A percentile compares a stretch with the other conserved stretches of the same genome.
Evolutionary conservation across 2,113 vertebrate genomes (phyloP).

Genomic region (Ciconia stormi): DNA sequence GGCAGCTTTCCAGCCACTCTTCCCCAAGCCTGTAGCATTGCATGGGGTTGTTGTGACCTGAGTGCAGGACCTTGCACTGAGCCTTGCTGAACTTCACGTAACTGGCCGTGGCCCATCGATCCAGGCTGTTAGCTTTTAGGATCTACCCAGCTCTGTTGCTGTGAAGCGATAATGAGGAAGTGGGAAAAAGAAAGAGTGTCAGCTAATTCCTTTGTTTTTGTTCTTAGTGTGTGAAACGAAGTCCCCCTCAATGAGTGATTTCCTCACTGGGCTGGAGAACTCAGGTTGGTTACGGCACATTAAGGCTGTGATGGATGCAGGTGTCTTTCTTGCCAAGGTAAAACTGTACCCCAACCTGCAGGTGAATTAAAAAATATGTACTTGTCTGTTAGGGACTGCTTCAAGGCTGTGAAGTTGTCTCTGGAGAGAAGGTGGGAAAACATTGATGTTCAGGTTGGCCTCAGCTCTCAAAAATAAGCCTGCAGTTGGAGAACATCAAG

Average conservation of each 20-base stretch:
- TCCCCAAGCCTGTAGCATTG: too few species aligned
- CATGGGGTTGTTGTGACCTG: too few species aligned
- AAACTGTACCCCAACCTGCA: neutral
- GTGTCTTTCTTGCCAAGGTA: constrained; percentile 83
- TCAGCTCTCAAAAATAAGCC: neutral
- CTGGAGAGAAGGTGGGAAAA: neutral
- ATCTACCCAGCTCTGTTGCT: neutral
- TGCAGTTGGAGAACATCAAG: neutral
- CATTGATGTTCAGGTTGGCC: neutral
- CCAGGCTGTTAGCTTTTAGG: neutral
- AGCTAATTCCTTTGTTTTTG: neutral
- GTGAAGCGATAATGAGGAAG: neutral
- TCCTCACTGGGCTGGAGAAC: constrained; percentile 82
- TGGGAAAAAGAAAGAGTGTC: neutral
- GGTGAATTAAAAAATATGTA: neutral
- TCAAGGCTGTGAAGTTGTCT: neutral
- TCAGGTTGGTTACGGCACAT: constrained; percentile 85
- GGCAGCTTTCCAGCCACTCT: too few species aligned
- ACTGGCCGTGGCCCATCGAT: too few species aligned
- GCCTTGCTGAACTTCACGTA: too few species aligned
- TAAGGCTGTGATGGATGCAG: constrained; percentile 84
- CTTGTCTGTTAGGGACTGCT: neutral
- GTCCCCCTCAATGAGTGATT: constrained; percentile 82
- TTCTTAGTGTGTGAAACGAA: constrained; percentile 80
- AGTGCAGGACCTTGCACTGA: too few species aligned